These are phyloP conservation scores for Brenthis hecate DNA, from an alignment of 2,888 invertebrate species.

Conservation along the genomic window DNA sequence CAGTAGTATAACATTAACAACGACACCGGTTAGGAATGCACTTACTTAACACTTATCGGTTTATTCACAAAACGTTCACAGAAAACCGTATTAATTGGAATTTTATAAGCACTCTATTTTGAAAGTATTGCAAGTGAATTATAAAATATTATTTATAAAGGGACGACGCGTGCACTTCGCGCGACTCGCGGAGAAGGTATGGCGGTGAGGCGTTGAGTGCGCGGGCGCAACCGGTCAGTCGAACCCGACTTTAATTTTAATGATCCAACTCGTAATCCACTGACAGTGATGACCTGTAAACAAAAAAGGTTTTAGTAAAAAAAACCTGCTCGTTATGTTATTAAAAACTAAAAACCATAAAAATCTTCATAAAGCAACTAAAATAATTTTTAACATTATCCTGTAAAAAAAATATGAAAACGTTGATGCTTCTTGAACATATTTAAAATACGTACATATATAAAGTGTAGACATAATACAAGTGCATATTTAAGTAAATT, in stretches of 20 bases:
- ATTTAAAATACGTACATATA: too few relatives aligned
- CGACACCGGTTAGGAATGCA: slow-evolving; percentile 81
- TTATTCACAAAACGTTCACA: slow-evolving; percentile 55
- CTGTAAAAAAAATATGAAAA: too few relatives aligned
- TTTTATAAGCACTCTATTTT: slow-evolving; percentile 49
- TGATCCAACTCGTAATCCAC: slow-evolving; percentile 48
- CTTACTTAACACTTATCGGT: slow-evolving; percentile 53
- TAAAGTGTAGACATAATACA: too few relatives aligned
- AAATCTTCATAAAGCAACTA: not conserved
- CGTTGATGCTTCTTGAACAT: too few relatives aligned
- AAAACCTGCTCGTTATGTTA: not conserved
- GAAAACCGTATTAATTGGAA: slow-evolving; percentile 47
- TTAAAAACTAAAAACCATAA: not conserved
- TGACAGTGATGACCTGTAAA: slow-evolving; percentile 44
- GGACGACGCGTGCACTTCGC: slow-evolving; percentile 47
- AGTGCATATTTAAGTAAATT: too few relatives aligned
- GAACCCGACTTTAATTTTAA: slow-evolving; percentile 63
- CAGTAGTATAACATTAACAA: slow-evolving; percentile 73
- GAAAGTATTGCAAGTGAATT: slow-evolving; percentile 46
- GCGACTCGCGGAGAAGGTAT: slow-evolving; percentile 62
- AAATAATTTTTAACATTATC: not conserved
- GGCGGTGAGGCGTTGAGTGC: slow-evolving; percentile 25
- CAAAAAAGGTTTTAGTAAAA: slow-evolving; percentile 30
- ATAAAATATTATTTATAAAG: slow-evolving; percentile 45
- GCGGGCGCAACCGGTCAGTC: slow-evolving; percentile 54